These are phyloP conservation scores for Dolichotis patagonum DNA, from an alignment of 2,113 vertebrate genomes.

Conservation along the genomic window DNA sequence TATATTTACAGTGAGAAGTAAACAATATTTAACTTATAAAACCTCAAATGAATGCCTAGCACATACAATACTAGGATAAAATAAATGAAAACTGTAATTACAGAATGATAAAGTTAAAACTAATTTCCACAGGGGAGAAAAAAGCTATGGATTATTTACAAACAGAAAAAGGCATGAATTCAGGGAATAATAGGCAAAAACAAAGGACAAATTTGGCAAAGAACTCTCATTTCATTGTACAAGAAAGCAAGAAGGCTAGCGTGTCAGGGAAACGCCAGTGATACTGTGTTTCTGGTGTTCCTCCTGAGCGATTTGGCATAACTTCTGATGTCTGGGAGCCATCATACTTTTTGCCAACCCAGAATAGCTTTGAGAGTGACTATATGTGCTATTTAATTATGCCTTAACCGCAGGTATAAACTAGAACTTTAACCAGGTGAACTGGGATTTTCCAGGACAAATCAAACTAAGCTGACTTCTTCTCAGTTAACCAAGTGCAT, in stretches of 20 bases:
- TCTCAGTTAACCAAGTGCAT: not conserved
- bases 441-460: not conserved
- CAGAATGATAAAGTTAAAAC: not conserved
- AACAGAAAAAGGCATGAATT: constrained; percentile 13
- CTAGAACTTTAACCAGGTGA: not conserved
- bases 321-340: not conserved
- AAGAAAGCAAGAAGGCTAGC: not conserved
- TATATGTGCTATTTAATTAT: not conserved
- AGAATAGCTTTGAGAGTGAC: constrained; percentile 15
- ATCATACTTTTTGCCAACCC: not conserved
- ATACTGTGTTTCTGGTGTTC: not conserved
- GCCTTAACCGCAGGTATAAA: not conserved
- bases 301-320: not conserved
- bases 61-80: not conserved
- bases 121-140: not conserved
- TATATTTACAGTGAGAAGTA: not conserved
- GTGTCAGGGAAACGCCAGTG: not conserved
- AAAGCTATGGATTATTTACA: not conserved
- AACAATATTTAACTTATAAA: constrained; percentile 1
- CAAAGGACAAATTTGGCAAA: not conserved
- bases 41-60: not conserved
- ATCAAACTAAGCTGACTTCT: not conserved
- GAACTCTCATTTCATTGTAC: not conserved
- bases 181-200: not conserved
- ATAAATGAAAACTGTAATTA: constrained; percentile 18